Evolutionary conservation across 1,140 invertebrate genomes (phyloP).

Genomic region (Coboldia fuscipes): DNA sequence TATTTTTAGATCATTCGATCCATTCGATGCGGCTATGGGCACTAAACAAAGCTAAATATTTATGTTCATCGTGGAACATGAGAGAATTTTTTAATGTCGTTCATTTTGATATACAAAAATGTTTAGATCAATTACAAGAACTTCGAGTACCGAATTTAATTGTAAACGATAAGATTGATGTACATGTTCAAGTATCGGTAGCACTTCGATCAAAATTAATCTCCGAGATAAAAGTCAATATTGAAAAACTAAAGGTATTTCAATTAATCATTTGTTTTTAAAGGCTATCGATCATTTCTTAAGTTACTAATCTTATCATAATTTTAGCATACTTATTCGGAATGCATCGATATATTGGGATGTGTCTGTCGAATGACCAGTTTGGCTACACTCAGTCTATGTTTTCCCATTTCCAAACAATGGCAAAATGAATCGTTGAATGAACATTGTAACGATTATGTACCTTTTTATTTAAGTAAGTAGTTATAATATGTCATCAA

Average conservation of each 20-base stretch:
- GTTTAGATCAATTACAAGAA: constrained; percentile 35
- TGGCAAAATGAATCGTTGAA: constrained; percentile 24
- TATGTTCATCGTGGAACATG: constrained; percentile 51
- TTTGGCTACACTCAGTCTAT: constrained; percentile 51
- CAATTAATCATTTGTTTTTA: not conserved
- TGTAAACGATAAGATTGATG: constrained; percentile 21
- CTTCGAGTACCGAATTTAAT: constrained; percentile 31
- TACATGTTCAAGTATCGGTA: constrained; percentile 36
- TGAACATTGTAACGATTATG: constrained; percentile 12
- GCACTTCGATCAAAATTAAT: constrained; percentile 56
- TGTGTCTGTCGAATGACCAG: constrained; percentile 45
- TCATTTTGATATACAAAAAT: constrained; percentile 41
- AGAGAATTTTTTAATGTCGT: constrained; percentile 34
- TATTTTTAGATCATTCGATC: constrained; percentile 40
- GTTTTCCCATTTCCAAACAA: constrained; percentile 40
- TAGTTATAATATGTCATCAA: not conserved
- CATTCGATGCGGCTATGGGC: constrained; percentile 55
- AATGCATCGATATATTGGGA: constrained; percentile 42
- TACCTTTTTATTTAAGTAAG: constrained; percentile 12
- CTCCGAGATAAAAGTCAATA: constrained; percentile 49
- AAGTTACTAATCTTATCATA: constrained; percentile 1
- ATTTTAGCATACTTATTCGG: constrained; percentile 35
- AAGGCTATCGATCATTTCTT: not conserved
- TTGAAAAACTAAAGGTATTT: constrained; percentile 42
- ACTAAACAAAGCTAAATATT: constrained; percentile 36